Percentiles rank a stretch among this genome's conserved stretches.
Conservation (phyloP, 2,888 invertebrate species). For the Boloria euphrosyne region DNA sequence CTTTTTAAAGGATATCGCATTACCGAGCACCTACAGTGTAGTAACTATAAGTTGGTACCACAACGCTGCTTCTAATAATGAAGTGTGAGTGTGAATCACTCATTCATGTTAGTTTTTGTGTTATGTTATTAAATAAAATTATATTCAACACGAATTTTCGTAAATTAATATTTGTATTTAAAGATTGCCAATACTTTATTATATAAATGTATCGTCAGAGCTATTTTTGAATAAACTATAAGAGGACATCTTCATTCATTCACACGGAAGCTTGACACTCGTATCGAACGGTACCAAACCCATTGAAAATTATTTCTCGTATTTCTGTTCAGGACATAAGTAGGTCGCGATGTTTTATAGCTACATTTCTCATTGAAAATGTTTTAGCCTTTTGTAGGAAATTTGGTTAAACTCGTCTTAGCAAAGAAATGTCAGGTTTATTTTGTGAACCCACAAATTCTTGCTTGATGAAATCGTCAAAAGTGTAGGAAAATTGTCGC, state of each 20-base stretch:
- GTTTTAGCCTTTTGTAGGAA: conserved; percentile 45
- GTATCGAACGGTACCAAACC: conserved; percentile 48
- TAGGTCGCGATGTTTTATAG: conserved; percentile 69
- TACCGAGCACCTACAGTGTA: conserved; percentile 12
- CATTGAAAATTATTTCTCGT: conserved; percentile 69
- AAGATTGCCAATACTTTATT: neutral
- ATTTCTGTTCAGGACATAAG: conserved; percentile 65
- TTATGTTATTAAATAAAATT: no score
- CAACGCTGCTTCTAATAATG: no score
- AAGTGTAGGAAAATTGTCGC: neutral
- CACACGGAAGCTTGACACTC: conserved; percentile 55
- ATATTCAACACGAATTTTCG: no score
- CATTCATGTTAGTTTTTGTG: no score
- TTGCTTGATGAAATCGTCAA: conserved; percentile 14
- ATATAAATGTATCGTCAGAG: conserved; percentile 47
- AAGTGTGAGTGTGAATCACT: no score
- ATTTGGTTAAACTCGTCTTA: conserved; percentile 26
- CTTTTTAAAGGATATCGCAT: conserved; percentile 29
- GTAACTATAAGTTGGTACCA: conserved; percentile 5
- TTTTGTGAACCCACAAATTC: conserved; percentile 15
- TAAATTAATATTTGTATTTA: no score
- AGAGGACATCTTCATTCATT: conserved; percentile 62
- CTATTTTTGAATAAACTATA: conserved; percentile 51
- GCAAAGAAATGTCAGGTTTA: conserved; percentile 9
- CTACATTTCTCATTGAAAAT: conserved; percentile 48